These are phyloP conservation scores for Eilema griseolum DNA, from an alignment of 2,888 invertebrate genomes.

Conservation along the genomic window DNA sequence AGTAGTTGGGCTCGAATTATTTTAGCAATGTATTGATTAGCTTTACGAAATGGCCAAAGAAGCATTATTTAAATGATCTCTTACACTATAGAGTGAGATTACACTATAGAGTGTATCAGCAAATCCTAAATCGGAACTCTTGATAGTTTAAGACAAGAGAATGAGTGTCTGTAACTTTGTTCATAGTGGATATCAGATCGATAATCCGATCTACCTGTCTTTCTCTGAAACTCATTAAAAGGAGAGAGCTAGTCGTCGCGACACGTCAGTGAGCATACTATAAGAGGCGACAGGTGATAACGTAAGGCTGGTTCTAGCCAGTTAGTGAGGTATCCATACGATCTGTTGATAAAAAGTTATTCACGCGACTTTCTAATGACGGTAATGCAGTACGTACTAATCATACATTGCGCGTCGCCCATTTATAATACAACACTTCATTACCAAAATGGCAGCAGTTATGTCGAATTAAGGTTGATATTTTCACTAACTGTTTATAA, in stretches of 20 bases:
- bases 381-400: no score
- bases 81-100: no score
- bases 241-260: constrained; percentile 74
- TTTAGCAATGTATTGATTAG: no score
- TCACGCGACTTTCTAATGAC: constrained; percentile 74
- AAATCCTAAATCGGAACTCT: constrained; percentile 24
- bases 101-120: not conserved
- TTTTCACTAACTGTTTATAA: constrained; percentile 30
- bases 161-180: not conserved
- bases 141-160: no score
- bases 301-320: constrained; percentile 63
- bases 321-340: constrained; percentile 49
- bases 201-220: constrained; percentile 39
- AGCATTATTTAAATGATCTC: no score
- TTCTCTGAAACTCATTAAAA: constrained; percentile 67
- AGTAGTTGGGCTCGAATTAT: not conserved
- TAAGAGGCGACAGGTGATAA: constrained; percentile 74
- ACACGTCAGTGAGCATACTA: constrained; percentile 56
- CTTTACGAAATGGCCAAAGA: no score
- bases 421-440: constrained; percentile 32
- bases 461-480: constrained; percentile 30
- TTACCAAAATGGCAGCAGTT: constrained; percentile 26
- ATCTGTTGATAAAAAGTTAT: constrained; percentile 69
- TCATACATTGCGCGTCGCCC: constrained; percentile 31
- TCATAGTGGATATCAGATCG: not conserved